Conservation (phyloP, 23 tunicate species). For the Clavelina lepadiformis region DNA sequence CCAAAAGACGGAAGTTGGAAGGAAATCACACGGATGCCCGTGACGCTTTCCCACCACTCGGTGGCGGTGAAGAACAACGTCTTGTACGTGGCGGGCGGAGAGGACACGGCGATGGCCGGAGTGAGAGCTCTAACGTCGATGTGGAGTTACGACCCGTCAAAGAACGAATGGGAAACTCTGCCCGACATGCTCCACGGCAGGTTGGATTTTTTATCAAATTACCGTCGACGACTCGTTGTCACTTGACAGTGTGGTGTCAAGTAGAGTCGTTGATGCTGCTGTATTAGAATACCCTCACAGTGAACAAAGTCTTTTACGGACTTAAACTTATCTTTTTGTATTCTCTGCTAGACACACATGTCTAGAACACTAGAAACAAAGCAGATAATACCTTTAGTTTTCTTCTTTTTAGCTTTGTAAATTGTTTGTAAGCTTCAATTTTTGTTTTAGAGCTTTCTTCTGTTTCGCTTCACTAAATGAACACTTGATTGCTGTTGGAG, state of each 20-base stretch:
- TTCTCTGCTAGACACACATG: too few relatives aligned
- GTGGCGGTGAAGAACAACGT: constrained; percentile 34
- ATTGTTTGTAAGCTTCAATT: too few relatives aligned
- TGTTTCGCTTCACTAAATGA: constrained; percentile 14
- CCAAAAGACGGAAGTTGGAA: constrained; percentile 27
- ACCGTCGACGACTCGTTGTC: not conserved
- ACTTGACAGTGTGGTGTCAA: too few relatives aligned
- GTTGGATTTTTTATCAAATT: constrained; percentile 1
- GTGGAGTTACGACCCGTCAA: constrained; percentile 44
- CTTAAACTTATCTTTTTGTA: too few relatives aligned
- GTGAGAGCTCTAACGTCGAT: constrained; percentile 16
- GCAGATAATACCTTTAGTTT: too few relatives aligned
- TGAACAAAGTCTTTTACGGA: too few relatives aligned
- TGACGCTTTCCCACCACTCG: constrained; percentile 40
- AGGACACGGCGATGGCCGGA: constrained; percentile 35
- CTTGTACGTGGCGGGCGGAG: constrained; percentile 55
- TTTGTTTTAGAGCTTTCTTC: too few relatives aligned
- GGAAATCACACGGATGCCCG: constrained; percentile 48
- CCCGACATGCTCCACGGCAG: constrained; percentile 56
- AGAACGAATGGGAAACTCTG: constrained; percentile 44
- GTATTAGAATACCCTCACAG: too few relatives aligned
- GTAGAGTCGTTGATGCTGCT: too few relatives aligned
- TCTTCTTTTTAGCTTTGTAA: too few relatives aligned
- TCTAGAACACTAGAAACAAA: too few relatives aligned
- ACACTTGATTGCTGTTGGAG: constrained; percentile 41